Conservation (phyloP, 2,888 invertebrate genomes). For the Archips crataeganus region DNA sequence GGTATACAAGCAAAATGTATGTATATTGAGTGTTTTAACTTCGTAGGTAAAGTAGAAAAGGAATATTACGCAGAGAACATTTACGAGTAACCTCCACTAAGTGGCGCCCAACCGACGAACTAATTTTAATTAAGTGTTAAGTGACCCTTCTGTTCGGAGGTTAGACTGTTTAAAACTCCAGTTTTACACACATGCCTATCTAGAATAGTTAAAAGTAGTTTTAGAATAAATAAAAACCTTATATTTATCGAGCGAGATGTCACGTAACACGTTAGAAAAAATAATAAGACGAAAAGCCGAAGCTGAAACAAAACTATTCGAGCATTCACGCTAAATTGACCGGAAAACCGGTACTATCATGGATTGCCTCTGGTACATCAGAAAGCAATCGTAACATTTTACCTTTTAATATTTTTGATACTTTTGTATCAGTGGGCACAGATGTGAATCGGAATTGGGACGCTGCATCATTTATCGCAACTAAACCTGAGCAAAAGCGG, state of each 20-base stretch:
- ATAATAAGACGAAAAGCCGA: not conserved
- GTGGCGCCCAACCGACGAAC: not conserved
- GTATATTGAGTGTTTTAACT: not conserved
- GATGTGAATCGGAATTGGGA: constrained; percentile 1
- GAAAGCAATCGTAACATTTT: not conserved
- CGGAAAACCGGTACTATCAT: not conserved
- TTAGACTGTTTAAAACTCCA: not conserved
- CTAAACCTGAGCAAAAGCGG: not conserved
- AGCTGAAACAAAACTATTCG: not conserved
- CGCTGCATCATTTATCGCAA: constrained; percentile 8
- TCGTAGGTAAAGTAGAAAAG: not conserved
- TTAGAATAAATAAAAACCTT: not conserved
- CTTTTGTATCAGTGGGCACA: not conserved
- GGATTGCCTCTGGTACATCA: not conserved
- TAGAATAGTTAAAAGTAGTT: not conserved
- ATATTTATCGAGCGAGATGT: not conserved
- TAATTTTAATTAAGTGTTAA: constrained; percentile 15
- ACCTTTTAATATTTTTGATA: not conserved
- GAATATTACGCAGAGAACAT: not conserved
- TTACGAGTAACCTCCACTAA: constrained; percentile 8
- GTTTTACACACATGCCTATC: not conserved
- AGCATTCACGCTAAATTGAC: constrained; percentile 3
- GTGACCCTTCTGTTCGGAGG: not conserved
- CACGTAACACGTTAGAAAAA: not conserved
- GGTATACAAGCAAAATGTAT: not conserved